Conservation (phyloP, 1,140 invertebrate genomes). For the Drosophila arawakana region DNA sequence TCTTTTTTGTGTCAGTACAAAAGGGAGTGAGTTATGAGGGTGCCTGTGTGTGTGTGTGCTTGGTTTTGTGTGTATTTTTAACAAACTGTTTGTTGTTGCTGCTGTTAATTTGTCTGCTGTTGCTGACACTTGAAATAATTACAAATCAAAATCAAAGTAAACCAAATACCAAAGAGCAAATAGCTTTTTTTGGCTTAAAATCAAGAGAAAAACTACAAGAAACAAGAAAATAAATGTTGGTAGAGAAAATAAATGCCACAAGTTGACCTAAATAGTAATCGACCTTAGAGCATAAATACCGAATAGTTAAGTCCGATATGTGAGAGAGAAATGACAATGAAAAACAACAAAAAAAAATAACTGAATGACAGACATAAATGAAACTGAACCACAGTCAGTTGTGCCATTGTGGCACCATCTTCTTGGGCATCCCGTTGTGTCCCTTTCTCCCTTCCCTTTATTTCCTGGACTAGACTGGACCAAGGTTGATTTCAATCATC, state of each 20-base stretch:
- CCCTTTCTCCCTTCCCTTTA: neutral
- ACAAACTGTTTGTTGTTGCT: conserved; percentile 17
- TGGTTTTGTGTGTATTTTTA: conserved; percentile 5
- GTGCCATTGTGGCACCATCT: neutral
- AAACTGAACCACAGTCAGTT: neutral
- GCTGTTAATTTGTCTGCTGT: conserved; percentile 52
- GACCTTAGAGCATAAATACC: neutral
- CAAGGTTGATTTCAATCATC: conserved; percentile 43
- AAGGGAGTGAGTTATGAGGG: too few species aligned
- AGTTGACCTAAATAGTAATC: conserved; percentile 2
- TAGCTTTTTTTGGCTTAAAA: neutral
- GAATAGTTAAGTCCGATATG: conserved; percentile 4
- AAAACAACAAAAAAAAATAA: neutral
- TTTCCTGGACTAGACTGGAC: neutral
- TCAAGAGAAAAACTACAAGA: neutral
- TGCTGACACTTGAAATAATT: conserved; percentile 67
- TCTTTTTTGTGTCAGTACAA: neutral
- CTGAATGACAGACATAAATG: conserved; percentile 10
- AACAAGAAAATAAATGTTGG: neutral
- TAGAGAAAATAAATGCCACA: neutral
- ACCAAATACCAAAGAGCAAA: conserved; percentile 19
- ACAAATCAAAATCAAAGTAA: conserved; percentile 41
- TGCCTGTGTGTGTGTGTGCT: too few species aligned
- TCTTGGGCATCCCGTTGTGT: neutral
- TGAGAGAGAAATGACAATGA: conserved; percentile 7